A percentile compares a stretch with the other conserved stretches of the same genome.
These are phyloP conservation scores for Morelia viridis DNA, from an alignment of 2,797 vertebrate species.

Conservation along the genomic window DNA sequence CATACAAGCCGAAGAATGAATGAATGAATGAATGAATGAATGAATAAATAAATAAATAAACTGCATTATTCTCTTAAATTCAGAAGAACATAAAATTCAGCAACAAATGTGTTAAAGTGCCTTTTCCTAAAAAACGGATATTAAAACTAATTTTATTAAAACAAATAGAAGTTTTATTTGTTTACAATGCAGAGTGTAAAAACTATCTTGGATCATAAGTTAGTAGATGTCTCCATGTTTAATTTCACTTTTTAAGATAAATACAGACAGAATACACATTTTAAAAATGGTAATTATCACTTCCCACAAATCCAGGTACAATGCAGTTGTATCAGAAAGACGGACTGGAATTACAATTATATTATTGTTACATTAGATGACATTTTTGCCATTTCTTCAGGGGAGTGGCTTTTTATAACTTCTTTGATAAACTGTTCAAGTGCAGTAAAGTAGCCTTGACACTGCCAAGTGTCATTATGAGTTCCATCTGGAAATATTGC, in stretches of 20 bases:
- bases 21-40: too few relatives aligned
- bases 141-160: conserved; percentile 61
- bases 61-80: conserved; percentile 34
- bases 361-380: conserved; percentile 94
- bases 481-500: conserved; percentile 97
- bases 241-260: conserved; percentile 70
- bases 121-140: conserved; percentile 60
- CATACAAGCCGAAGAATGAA: too few relatives aligned
- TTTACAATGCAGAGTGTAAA: conserved; percentile 70
- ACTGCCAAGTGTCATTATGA: conserved; percentile 99
- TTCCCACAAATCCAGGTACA: conserved; percentile 71
- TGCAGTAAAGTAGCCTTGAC: conserved; percentile 95
- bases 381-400: conserved; percentile 87
- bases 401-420: conserved; percentile 90
- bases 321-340: conserved; percentile 54
- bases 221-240: conserved; percentile 66
- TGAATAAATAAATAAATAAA: too few relatives aligned
- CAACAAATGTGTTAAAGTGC: conserved; percentile 62
- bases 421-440: conserved; percentile 97
- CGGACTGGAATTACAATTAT: conserved; percentile 67
- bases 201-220: conserved; percentile 64
- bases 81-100: conserved; percentile 54
- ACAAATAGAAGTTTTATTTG: conserved; percentile 62
- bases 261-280: conserved; percentile 71
- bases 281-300: conserved; percentile 78